phyloP scores from a whole-genome alignment of 1,140 invertebrate genomes.

The Atta colombica region DNA sequence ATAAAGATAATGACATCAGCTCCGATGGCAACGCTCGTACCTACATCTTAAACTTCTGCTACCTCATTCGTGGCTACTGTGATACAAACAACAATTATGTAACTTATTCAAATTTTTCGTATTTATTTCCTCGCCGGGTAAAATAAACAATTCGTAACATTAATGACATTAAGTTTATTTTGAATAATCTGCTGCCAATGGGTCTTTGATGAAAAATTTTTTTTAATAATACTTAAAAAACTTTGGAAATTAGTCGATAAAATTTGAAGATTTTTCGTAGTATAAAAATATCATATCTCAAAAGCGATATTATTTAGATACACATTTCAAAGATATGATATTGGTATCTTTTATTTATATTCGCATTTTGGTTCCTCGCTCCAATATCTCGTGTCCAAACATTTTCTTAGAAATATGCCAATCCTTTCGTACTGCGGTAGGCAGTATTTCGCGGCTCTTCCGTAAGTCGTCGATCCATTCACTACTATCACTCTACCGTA shows the following conservation, averaged over 20 bases:
- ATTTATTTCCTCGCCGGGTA: not conserved
- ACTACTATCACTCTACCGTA: slow-evolving; percentile 94
- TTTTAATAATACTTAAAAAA: not conserved
- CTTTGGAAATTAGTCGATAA: not conserved
- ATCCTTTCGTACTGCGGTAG: slow-evolving; percentile 93
- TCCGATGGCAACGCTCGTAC: slow-evolving; percentile 92
- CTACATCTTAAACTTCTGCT: slow-evolving; percentile 90
- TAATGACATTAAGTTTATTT: not conserved
- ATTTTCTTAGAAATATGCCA: slow-evolving; percentile 93
- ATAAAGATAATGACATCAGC: slow-evolving; percentile 92
- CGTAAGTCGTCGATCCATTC: slow-evolving; percentile 93
- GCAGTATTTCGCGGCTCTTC: slow-evolving; percentile 95
- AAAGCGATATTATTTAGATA: not conserved
- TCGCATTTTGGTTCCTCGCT: slow-evolving; percentile 93
- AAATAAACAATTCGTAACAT: not conserved
- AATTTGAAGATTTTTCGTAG: not conserved
- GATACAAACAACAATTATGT: not conserved
- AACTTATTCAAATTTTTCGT: not conserved
- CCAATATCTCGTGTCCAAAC: slow-evolving; percentile 93
- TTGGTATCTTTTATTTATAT: slow-evolving; percentile 82
- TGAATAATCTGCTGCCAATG: not conserved
- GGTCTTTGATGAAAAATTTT: not conserved
- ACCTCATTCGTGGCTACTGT: slow-evolving; percentile 87
- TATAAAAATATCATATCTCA: not conserved
- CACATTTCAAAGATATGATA: not conserved